Base-by-base conservation (phyloP, 2,888 invertebrate genomes). In the Cremastobaeus sp. region DNA sequence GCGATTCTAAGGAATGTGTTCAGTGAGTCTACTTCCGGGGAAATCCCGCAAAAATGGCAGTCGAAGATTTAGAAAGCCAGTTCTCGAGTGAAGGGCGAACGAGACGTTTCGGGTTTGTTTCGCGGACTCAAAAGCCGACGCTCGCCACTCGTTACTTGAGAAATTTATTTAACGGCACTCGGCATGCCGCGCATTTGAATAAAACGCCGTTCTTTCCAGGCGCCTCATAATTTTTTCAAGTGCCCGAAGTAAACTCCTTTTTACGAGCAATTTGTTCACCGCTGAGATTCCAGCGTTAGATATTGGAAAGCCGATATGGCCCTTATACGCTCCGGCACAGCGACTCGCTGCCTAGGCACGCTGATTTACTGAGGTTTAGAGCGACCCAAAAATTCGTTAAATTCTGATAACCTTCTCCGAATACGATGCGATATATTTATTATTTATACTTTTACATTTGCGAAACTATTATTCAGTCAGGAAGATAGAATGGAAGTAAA, bases 221-320 rank as follows among this genome's bases (percentile, higher is more conserved):
- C 37, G 73, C 43, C 73, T 73, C 66, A 62, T 73, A 73, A 73
- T 68, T 73, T 73, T 68, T 73, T 73, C 68, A 73, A 68, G 68
- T 57, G 43, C 62, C 20, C 55, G 62, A 48, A 68, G 57, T 73
- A 72, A 72, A 66, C 66, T 72, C 60, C 72, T 72, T 66, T 72
- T 72, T 72, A 72, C 66, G 72, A 72, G 54, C 72, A 72, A 72
- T 72, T 72, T 72, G 72, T 72, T 72, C 72, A 54, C 52, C 65
- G 45, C 47, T 60, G 71, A 65, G 71, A 72, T 72, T 72, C 59
- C 59, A 59, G 59, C 65, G 65, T 66, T 72, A 66, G 72, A 72
- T 72, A 72, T 72, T 72, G 72, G 65, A 66, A 73, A 73, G 66
- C 66, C 66, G 73, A 73, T 73, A 66, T 62, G 73, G 66, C 60